Percentiles rank a stretch among this genome's conserved stretches.
Conservation (phyloP, 2,113 vertebrate genomes). For the Taurulus bubalis region DNA sequence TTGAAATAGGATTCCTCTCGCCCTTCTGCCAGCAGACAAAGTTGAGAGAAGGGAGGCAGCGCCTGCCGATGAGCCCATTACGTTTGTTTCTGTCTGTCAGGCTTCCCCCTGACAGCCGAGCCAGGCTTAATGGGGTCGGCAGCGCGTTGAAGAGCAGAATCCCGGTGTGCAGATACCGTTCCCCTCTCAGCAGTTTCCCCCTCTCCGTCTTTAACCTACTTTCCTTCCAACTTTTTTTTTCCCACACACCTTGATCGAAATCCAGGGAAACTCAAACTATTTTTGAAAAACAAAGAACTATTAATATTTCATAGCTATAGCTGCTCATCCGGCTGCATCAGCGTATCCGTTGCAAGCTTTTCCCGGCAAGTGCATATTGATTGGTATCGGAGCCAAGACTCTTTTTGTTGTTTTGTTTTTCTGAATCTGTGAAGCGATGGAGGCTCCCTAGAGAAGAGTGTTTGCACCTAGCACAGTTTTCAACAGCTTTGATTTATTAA, state of each 20-base stretch:
- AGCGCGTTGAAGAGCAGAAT: slow-evolving; percentile 53
- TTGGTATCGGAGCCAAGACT: neutral
- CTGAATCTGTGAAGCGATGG: slow-evolving; percentile 10
- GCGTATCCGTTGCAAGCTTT: slow-evolving; percentile 22
- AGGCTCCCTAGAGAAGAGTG: neutral
- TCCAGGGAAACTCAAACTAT: slow-evolving; percentile 26
- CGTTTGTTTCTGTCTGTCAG: slow-evolving; percentile 59
- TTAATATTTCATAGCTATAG: slow-evolving; percentile 55
- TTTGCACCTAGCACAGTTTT: neutral
- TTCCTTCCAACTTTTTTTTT: slow-evolving; percentile 27
- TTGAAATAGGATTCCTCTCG: neutral
- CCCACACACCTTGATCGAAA: slow-evolving; percentile 34
- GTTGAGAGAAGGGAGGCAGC: slow-evolving; percentile 20
- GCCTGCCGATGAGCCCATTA: slow-evolving; percentile 69
- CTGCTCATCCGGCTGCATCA: slow-evolving; percentile 49
- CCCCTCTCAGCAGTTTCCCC: slow-evolving; percentile 56
- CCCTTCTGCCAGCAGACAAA: slow-evolving; percentile 16
- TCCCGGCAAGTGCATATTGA: slow-evolving; percentile 46
- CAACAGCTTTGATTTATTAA: neutral
- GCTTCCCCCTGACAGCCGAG: slow-evolving; percentile 66
- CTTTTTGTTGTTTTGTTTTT: slow-evolving; percentile 7
- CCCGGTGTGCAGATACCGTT: slow-evolving; percentile 46
- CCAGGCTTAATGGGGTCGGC: slow-evolving; percentile 64
- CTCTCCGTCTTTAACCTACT: slow-evolving; percentile 53
- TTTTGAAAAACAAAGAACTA: slow-evolving; percentile 14